Conservation (phyloP, 2,797 vertebrate genomes). For the Scleropages formosus region DNA sequence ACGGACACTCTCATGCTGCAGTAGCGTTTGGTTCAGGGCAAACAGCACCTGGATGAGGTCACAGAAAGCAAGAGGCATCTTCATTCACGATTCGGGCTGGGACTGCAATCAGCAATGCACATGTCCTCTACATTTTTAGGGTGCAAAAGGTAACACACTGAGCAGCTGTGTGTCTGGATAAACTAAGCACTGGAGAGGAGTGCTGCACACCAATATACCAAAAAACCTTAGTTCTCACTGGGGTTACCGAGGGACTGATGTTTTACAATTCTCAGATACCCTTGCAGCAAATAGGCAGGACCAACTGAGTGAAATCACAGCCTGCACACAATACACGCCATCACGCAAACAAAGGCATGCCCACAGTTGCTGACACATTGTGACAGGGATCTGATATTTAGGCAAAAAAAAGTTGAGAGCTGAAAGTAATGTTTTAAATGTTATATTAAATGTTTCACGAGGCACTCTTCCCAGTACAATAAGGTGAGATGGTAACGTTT, state of each 20-base stretch:
- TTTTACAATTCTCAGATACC: neutral
- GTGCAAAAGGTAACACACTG: too few relatives aligned
- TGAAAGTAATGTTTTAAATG: neutral
- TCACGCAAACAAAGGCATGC: conserved; percentile 13
- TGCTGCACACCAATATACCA: too few relatives aligned
- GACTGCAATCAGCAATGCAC: too few relatives aligned
- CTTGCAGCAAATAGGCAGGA: neutral
- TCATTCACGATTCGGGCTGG: neutral
- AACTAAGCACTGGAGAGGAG: too few relatives aligned
- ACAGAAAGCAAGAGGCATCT: neutral
- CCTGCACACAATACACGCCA: neutral
- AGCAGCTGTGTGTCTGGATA: too few relatives aligned
- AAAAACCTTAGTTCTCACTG: too few relatives aligned
- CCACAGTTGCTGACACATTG: neutral
- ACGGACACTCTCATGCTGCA: conserved; percentile 82
- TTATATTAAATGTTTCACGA: conserved; percentile 1
- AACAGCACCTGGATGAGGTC: conserved; percentile 74
- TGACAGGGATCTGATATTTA: neutral
- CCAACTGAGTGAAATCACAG: neutral
- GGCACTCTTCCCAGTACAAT: neutral
- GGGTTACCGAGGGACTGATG: neutral
- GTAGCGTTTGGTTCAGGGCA: conserved; percentile 85
- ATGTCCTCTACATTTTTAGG: too few relatives aligned
- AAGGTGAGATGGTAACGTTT: neutral
- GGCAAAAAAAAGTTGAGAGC: neutral